phyloP scores from a whole-genome alignment of 2,888 invertebrate genomes.

The Flexamia atlantica region DNA sequence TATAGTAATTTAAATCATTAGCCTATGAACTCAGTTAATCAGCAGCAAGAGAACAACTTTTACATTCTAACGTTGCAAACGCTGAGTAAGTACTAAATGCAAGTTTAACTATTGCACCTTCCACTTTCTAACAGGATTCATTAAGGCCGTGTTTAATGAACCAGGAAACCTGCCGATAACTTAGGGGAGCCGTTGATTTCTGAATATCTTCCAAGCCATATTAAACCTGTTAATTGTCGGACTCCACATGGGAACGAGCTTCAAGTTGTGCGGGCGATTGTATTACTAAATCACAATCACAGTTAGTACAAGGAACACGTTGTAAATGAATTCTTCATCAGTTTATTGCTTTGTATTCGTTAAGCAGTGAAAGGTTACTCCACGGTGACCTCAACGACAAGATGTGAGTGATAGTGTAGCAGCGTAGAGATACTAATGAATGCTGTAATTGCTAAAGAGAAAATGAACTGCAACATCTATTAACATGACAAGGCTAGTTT shows the following conservation, averaged over 20 bases:
- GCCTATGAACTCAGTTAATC: too few relatives aligned
- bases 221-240: neutral
- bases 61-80: too few relatives aligned
- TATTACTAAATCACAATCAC: constrained; percentile 48
- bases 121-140: too few relatives aligned
- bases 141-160: too few relatives aligned
- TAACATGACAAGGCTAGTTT: neutral
- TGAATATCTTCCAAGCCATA: neutral
- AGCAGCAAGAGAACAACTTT: too few relatives aligned
- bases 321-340: constrained; percentile 16
- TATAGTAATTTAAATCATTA: too few relatives aligned
- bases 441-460: neutral
- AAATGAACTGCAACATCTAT: neutral
- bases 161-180: too few relatives aligned
- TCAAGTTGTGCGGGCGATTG: neutral
- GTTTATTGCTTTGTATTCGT: constrained; percentile 42
- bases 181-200: neutral
- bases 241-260: constrained; percentile 1
- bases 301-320: neutral
- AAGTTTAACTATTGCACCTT: too few relatives aligned
- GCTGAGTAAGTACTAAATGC: too few relatives aligned
- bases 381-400: neutral
- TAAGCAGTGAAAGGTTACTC: neutral
- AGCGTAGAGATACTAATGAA: neutral
- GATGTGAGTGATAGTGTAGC: too few relatives aligned